Conservation (phyloP, 64 coral and sea anemone genomes). For the Actinia tenebrosa region DNA sequence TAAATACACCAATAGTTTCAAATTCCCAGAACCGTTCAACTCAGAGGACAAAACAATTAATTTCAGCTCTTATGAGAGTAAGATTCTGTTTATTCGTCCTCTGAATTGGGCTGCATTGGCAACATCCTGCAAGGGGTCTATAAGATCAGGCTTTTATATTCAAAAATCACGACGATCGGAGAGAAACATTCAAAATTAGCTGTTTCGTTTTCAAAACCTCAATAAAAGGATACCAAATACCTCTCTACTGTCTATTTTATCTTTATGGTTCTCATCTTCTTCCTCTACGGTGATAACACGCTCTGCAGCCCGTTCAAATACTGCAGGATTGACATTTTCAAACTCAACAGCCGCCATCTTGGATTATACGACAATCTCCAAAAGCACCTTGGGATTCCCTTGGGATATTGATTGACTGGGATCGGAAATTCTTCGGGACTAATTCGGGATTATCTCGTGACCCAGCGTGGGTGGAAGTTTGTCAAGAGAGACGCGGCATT, state of each 20-base stretch:
- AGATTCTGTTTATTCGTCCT: too few relatives aligned
- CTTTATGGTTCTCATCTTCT: conserved; percentile 73
- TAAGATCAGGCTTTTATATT: too few relatives aligned
- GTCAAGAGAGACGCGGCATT: background rate
- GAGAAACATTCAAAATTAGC: too few relatives aligned
- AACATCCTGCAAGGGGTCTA: too few relatives aligned
- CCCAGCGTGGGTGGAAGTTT: background rate
- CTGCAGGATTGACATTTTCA: conserved; percentile 82
- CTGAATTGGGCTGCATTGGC: too few relatives aligned
- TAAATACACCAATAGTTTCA: too few relatives aligned
- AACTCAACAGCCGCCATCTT: conserved; percentile 83
- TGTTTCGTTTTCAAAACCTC: background rate
- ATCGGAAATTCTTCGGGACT: background rate
- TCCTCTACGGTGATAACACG: conserved; percentile 61
- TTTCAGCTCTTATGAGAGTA: too few relatives aligned
- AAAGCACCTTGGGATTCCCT: background rate
- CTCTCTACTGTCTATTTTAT: conserved; percentile 93
- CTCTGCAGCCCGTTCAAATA: conserved; percentile 67
- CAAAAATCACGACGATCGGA: too few relatives aligned
- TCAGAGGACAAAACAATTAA: too few relatives aligned
- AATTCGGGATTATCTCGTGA: background rate
- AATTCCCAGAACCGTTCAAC: too few relatives aligned
- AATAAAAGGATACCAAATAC: conserved; percentile 97
- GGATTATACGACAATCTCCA: background rate
- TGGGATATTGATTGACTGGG: background rate